Evolutionary conservation across 1,140 invertebrate genomes (phyloP).

Genomic region (Drosophila leontia): DNA sequence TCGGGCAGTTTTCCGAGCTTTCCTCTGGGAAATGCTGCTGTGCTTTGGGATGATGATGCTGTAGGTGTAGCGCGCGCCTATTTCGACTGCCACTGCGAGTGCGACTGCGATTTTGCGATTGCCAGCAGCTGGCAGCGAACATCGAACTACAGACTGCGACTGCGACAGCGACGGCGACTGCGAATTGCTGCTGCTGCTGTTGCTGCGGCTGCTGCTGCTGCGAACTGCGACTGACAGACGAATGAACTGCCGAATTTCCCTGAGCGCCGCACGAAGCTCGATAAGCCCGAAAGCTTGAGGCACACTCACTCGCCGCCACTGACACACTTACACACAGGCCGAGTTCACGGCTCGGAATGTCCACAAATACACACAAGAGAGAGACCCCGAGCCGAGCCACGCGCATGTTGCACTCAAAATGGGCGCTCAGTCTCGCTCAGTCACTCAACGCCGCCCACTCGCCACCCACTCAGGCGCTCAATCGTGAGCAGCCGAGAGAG

Average conservation of each 20-base stretch:
- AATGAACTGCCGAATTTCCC: conserved; percentile 77
- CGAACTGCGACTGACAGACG: conserved; percentile 70
- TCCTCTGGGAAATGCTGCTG: conserved; percentile 12
- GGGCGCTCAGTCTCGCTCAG: conserved; percentile 31
- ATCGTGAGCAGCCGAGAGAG: conserved; percentile 4
- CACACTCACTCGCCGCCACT: conserved; percentile 20
- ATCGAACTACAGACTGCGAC: conserved; percentile 45
- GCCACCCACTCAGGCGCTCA: conserved; percentile 23
- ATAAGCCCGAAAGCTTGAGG: conserved; percentile 51
- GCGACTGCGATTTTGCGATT: conserved; percentile 59
- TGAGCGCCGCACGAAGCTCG: conserved; percentile 76
- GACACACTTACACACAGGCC: conserved; percentile 35
- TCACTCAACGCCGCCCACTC: conserved; percentile 33
- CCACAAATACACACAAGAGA: conserved; percentile 12
- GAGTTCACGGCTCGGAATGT: conserved; percentile 33
- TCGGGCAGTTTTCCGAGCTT: conserved; percentile 1
- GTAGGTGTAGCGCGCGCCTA: conserved; percentile 61
- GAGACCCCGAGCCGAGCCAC: conserved; percentile 38
- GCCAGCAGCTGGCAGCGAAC: conserved; percentile 45
- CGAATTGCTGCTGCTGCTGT: conserved; percentile 18
- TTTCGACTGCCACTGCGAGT: conserved; percentile 67
- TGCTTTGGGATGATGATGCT: conserved; percentile 19
- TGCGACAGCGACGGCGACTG: conserved; percentile 21
- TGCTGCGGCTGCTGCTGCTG: conserved; percentile 15
- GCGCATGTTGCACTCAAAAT: conserved; percentile 77